Evolutionary conservation across 2,888 invertebrate species (phyloP), one percentile per base, ranked within the genome.

Genomic region (Notocelia uddmanniana): DNA sequence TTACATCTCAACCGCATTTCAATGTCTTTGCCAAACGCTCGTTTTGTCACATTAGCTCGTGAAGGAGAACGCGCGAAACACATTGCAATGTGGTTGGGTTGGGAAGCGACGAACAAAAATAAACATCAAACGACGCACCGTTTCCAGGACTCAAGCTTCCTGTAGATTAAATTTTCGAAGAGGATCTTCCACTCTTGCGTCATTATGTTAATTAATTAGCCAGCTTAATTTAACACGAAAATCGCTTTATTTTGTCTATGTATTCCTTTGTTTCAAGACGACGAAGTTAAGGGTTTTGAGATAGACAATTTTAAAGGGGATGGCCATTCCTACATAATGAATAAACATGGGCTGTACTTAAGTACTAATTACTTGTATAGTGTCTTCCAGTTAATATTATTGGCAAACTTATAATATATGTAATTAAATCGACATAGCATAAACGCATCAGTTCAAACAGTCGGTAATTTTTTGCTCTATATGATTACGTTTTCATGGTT

Each of bases 401-500:
- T 5, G 3, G 5, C 2, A 2, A 26, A 5, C 5, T 31, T 31
- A 8, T 31, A 8, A 6, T 31, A 8, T 6, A 31, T 31, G 31
- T 26, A 26, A 26, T 26, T 26, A 26, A 26, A 26, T 26, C 26
- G 26, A 26, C 5, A 2, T 3, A 26, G 26, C 3, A 26, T 26
- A 5, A 2, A 26, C 5, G 26, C 26, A 15, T 41, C 41, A 41
- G 15, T 48, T 48, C 6, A 62, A 60, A 52, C 62, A 48, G 8
- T 13, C 41, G 1, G n/a, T n/a, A n/a, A n/a, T 45, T n/a, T 45
- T 34, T 11, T 2, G 1, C 11, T 34, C 76, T 73, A 72, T 68
- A 11, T 48, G 23, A 79, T 77, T 74, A 77, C 77, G 74, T 73
- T 79, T 79, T 76, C 80, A 82, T 79, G 41, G 55, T 23, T 48